Base-by-base conservation (phyloP, 2,113 vertebrate species). In the Petrocephalus zakoni region DNA sequence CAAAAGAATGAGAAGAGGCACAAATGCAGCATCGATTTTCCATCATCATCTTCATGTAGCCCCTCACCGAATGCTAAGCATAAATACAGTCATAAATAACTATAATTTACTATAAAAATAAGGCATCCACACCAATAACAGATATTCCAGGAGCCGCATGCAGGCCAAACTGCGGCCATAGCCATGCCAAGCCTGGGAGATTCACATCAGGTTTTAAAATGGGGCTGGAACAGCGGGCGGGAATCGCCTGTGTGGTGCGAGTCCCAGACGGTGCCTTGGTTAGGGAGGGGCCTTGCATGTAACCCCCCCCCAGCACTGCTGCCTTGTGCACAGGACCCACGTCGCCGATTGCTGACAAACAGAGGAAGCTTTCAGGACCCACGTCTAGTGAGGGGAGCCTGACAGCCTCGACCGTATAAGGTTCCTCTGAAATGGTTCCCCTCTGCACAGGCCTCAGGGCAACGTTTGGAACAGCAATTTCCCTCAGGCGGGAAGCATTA, bases 31-130 rank as follows among this genome's bases (percentile, higher is more conserved):
- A 4, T 22, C 15, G 10, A 78, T 25, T 61, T 37, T 42, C 51
- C 52, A 25, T 68, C 52, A 25, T 68, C 11, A 49, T 68, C 34
- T 49, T 90, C 34, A 51, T 53, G 10, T 86, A 90, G 86, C 61
- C 89, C 85, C 88, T 86, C 25, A 78, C 68, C 61, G 53, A 56
- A 88, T 88, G 75, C 90, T 89, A 92, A 90, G 93, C 91, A 90
- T 90, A 90, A 89, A 92, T 15, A 91, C 78, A 64, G 87, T 85
- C 86, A 94, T 92, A 93, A 94, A 93, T 93, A 93, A 92, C 90
- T 55, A 61, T 85, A 83, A 92, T 51, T 87, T 90, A 34, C 90
- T 90, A 87, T 88, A 47, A 90, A 92, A 93, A 92, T 55, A 88
- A 90, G 89, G 92, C 34, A 86, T 61, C 49, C 87, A 90, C 56